A percentile compares a stretch with the other conserved stretches of the same genome.
phyloP scores from a whole-genome alignment of 2,888 invertebrate genomes.

The Actias luna region DNA sequence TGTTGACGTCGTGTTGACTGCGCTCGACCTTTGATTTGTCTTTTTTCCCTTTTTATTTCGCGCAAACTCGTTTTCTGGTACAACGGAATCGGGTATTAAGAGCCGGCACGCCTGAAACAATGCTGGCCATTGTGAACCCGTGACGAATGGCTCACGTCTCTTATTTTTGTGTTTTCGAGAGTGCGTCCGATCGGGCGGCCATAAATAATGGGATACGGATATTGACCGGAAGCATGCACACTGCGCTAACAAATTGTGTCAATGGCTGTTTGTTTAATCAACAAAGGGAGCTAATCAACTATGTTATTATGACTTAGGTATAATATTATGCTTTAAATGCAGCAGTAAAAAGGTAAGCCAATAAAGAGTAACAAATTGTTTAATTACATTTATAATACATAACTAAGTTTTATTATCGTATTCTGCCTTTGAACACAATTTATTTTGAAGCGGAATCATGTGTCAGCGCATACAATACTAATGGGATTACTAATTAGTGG shows the following conservation, averaged over 20 bases:
- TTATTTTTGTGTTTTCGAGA: constrained; percentile 76
- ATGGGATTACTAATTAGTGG: constrained; percentile 45
- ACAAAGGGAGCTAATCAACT: constrained; percentile 54
- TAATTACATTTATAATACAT: constrained; percentile 40
- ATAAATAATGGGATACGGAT: constrained; percentile 72
- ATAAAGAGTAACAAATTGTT: constrained; percentile 39
- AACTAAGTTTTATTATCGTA: constrained; percentile 38
- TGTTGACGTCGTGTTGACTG: constrained; percentile 32
- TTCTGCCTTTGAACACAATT: constrained; percentile 2
- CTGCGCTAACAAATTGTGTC: constrained; percentile 61
- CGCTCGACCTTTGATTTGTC: constrained; percentile 40
- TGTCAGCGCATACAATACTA: constrained; percentile 38
- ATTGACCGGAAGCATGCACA: constrained; percentile 71
- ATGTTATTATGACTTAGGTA: constrained; percentile 33
- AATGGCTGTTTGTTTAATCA: constrained; percentile 61
- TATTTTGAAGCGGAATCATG: constrained; percentile 26
- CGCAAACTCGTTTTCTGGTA: constrained; percentile 58
- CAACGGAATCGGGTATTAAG: constrained; percentile 56
- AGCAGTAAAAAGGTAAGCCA: constrained; percentile 29
- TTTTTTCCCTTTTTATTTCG: constrained; percentile 45
- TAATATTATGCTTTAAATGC: constrained; percentile 25
- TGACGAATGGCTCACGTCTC: constrained; percentile 69
- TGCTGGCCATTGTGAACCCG: constrained; percentile 63
- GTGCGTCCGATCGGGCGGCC: constrained; percentile 60
- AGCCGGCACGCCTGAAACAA: constrained; percentile 68